These are phyloP conservation scores for Tonatia bakeri DNA, from an alignment of 2,113 vertebrate genomes.

Conservation along the genomic window DNA sequence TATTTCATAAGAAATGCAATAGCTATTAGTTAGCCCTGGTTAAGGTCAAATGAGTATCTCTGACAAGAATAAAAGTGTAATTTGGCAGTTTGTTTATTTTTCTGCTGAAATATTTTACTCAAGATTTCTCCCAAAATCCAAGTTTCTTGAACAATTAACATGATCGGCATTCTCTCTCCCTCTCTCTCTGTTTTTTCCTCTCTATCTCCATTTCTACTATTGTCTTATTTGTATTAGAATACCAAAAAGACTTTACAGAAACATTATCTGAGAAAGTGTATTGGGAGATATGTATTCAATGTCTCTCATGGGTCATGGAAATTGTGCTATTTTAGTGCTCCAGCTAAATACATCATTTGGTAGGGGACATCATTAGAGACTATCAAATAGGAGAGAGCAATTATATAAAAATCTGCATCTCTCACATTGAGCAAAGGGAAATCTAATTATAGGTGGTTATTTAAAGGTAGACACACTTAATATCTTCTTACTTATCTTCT, in stretches of 20 bases:
- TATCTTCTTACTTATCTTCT: neutral
- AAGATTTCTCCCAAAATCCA: neutral
- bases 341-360: neutral
- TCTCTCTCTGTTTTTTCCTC: neutral
- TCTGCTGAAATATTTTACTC: neutral
- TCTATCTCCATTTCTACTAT: neutral
- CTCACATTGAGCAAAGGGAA: neutral
- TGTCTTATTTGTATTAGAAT: conserved; percentile 3
- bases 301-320: neutral
- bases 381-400: neutral
- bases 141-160: neutral
- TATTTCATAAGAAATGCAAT: neutral
- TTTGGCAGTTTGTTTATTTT: neutral
- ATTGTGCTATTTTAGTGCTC: neutral
- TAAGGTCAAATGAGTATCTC: neutral
- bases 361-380: neutral
- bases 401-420: neutral
- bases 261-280: neutral
- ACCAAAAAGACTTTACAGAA: neutral
- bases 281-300: neutral
- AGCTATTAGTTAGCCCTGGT: neutral
- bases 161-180: neutral
- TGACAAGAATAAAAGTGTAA: neutral
- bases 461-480: neutral
- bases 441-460: neutral